Evolutionary conservation across 2,113 vertebrate genomes (phyloP).

Genomic region (Macrotus californicus): DNA sequence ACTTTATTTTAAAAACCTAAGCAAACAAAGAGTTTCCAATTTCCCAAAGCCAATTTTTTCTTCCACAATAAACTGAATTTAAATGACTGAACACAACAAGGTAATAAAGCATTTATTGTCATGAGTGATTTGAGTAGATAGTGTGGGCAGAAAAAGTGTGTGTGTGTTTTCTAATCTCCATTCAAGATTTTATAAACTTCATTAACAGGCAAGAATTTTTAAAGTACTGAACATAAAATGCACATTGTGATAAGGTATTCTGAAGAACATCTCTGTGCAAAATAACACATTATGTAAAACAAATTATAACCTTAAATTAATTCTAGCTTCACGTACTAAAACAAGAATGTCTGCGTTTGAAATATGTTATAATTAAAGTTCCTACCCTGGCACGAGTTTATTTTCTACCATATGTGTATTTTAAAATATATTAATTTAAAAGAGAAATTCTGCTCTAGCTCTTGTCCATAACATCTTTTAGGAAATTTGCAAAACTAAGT

Average conservation of each 20-base stretch:
- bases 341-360: background rate
- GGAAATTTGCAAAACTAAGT: background rate
- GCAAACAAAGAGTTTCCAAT: background rate
- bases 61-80: background rate
- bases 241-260: background rate
- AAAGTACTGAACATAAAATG: background rate
- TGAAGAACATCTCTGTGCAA: slow-evolving; percentile 10
- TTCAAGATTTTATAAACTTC: background rate
- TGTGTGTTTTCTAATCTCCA: background rate
- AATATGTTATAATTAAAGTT: background rate
- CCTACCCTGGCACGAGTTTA: background rate
- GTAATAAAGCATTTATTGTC: background rate
- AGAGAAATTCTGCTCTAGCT: background rate
- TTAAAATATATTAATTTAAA: background rate
- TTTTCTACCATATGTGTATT: background rate
- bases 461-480: background rate
- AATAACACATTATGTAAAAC: background rate
- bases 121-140: background rate
- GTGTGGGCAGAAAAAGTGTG: background rate
- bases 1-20: background rate
- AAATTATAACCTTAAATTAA: background rate
- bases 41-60: background rate
- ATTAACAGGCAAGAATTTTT: background rate
- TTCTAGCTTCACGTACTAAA: background rate
- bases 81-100: background rate